phyloP scores from a whole-genome alignment of 2,113 vertebrate species.

The Xyrauchen texanus region DNA sequence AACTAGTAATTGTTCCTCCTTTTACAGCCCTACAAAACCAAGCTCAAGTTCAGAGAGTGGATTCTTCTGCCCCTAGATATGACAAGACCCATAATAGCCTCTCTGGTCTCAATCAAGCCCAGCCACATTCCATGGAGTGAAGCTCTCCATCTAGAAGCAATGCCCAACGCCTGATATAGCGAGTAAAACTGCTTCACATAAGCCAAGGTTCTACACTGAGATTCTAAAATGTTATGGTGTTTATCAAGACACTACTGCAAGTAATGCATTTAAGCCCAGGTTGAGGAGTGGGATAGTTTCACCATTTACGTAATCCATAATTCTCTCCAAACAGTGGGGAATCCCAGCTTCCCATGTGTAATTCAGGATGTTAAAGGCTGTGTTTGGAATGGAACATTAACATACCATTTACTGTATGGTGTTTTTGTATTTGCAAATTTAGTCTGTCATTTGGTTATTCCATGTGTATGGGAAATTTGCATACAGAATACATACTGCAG shows the following conservation, averaged over 20 bases:
- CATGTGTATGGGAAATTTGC: neutral
- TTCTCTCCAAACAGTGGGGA: neutral
- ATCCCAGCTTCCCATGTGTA: neutral
- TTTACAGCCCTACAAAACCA: neutral
- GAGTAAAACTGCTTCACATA: slow-evolving; percentile 6
- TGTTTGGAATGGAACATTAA: neutral
- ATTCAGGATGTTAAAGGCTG: neutral
- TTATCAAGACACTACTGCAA: no score
- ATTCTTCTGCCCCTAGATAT: neutral
- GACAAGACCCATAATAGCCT: neutral
- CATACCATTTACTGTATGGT: neutral
- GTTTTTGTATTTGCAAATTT: neutral
- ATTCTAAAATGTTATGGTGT: no score
- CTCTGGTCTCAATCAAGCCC: slow-evolving; percentile 1
- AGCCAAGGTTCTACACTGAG: neutral
- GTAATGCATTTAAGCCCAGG: no score
- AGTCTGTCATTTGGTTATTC: neutral
- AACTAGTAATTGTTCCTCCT: neutral
- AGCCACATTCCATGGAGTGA: neutral
- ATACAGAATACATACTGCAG: neutral
- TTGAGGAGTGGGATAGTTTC: no score
- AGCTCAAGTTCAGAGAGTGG: neutral
- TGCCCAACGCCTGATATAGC: neutral
- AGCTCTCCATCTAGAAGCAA: neutral
- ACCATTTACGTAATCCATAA: no score